Base-by-base conservation (phyloP, 2,888 invertebrate species). In the Andrena dorsata region DNA sequence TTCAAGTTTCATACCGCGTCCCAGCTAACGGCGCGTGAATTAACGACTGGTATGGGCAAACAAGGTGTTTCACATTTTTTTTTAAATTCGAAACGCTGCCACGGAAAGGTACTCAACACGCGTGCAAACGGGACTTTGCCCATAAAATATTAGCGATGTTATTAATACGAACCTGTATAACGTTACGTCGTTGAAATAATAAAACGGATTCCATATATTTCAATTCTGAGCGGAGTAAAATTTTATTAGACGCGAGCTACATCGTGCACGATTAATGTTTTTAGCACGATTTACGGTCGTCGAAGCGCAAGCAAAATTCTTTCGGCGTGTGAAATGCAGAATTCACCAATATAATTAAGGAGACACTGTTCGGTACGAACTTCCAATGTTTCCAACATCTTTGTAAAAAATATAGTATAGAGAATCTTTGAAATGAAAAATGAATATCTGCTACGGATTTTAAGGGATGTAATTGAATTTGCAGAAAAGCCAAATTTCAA, bases 1-100 rank as follows among this genome's bases (percentile, higher is more conserved):
- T 78, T 77, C 53, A 32, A 61, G 68, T 78, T 66, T 77, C 47
- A n/a, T n/a, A 23, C 35, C 5, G n/a, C 41, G 13, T 23, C 6
- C 8, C 28, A 7, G 26, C 61, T 10, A 75, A 51, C 35, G 8
- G 60, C 60, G 60, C 10, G 49, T 16, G 73, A 76, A 76, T 76
- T 53, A 74, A 53, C 73, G 41, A 23, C 16, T 41, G 41, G 1
- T 41, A 30, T 35, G 2, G 41, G 5, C 13, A 35, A 28, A 61
- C 66, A 41, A 35, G 16, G 41, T 35, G 49, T 64, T 32, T 53
- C 41, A 1, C 30, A 30, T 6, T 10, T 32, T 60, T 16, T 30
- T 30, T 30, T 28, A 3, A 30, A 23, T 10, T 28, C 28, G 35
- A 68, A 68, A 20, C 23, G 6, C 26, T 13, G 41, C 41, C 41